Conservation (phyloP, 1,140 invertebrate species). For the Trichogramma pretiosum region DNA sequence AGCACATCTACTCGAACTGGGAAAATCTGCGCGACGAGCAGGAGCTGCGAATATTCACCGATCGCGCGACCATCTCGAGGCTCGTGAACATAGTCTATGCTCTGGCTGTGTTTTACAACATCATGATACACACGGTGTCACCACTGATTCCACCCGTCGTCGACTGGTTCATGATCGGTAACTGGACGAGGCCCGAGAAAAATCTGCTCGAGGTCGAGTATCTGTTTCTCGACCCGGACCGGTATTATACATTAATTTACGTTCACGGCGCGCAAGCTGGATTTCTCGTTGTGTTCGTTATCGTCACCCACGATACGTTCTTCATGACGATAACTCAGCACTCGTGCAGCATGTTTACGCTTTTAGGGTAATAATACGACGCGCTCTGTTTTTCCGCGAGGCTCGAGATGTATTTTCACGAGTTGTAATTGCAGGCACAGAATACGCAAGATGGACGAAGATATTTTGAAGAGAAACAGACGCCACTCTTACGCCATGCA, state of each 20-base stretch:
- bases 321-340: slow-evolving; percentile 5
- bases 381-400: neutral
- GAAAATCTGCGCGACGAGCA: too few species aligned
- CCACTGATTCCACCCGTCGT: too few species aligned
- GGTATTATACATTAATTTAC: slow-evolving; percentile 6
- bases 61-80: too few species aligned
- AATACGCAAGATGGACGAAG: neutral
- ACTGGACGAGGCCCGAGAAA: too few species aligned
- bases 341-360: slow-evolving; percentile 4
- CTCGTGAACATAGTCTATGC: too few species aligned
- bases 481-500: neutral
- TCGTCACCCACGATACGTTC: neutral
- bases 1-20: too few species aligned
- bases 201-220: slow-evolving; percentile 2
- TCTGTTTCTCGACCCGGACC: neutral
- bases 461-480: neutral
- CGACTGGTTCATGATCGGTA: too few species aligned
- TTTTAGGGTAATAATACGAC: slow-evolving; percentile 6
- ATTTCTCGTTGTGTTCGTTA: neutral
- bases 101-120: too few species aligned
- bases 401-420: neutral
- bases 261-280: slow-evolving; percentile 4
- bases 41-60: too few species aligned
- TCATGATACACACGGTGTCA: too few species aligned
- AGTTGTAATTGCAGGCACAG: neutral